Evolutionary conservation across 2,113 vertebrate genomes (phyloP), one percentile per base, ranked within the genome.

Genomic region (Neolamprologus toae): DNA sequence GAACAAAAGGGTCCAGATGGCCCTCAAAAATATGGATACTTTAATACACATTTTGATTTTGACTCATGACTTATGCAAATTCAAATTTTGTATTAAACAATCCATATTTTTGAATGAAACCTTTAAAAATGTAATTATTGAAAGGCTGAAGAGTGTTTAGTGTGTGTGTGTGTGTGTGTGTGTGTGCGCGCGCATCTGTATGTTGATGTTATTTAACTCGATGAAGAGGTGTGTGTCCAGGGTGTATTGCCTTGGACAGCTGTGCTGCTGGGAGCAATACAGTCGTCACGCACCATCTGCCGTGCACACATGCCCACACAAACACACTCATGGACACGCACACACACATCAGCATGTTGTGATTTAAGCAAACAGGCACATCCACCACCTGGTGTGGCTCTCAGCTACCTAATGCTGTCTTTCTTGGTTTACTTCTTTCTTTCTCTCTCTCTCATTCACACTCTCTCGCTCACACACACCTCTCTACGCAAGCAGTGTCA

Each of bases 171-270:
- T 11, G 10, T 12, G 40, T 40, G 37, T 12, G 57, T 79, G 35
- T 17, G 55, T 45, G 10, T 55, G 28, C 7, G 19, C 3, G 4
- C 0, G 2, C 4, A 31, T 28, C 40, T 73, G 45, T 81, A 66
- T 87, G 59, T 84, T 19, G 37, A 37, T 54, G 57, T 89, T 90
- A 89, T 88, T 90, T 88, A 94, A 89, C 89, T 86, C 93, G 80
- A 94, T 93, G 92, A 93, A 94, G 93, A 94, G 90, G 91, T 90
- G 84, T 87, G 88, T 91, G 90, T 92, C 90, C 85, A 71, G 88
- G 54, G 59, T 90, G 85, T 88, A 91, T 92, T 92, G 85, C 89
- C 83, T 86, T 23, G 51, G 92, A 92, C 94, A 95, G 94, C 92
- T 91, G 91, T 91, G 91, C 55, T 89, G 90, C 94, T 90, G 33